Base-by-base conservation (phyloP, 1,140 invertebrate species). In the Tigriopus japonicus region DNA sequence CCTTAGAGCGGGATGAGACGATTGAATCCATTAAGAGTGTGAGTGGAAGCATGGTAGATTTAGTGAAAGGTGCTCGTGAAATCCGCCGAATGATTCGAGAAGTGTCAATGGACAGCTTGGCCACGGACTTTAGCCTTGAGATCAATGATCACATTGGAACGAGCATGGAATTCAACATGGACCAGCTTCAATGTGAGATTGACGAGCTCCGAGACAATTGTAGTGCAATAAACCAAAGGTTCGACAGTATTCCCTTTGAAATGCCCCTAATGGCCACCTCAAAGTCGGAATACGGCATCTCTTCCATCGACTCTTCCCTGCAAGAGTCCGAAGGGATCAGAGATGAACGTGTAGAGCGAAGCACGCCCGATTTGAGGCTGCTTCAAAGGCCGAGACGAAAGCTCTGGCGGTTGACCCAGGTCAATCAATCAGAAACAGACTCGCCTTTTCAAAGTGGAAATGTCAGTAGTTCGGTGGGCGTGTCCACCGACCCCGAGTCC, bases 21-120 rank as follows among this genome's bases (percentile, higher is more conserved):
- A 28, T 54, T 6, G 52, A 54, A 19, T 54, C 52, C 24, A 54
- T 54, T 54, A 23, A 14, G n/a, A 28, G 43, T 13, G 58, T 49
- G 17, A 49, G 14, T 19, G 58, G 58, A 17, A 19, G n/a, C 42
- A 59, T 59, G 58, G 28, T 59, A 28, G 58, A 59, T 19, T 15
- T 59, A 24, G 42, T 59, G n/a, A 40, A 59, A 49, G 43, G 42
- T 19, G 58, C 58, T 42, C n/a, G 58, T 7, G 58, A 59, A 17
- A 24, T 59, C 10, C 58, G 58, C 12, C 41, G 42, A n/a, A 42
- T 59, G 10, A 59, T 59, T 49, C 58, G 58, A 10, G 58, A 59
- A 28, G 43, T 17, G 12, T 59, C 58, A 19, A 7, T 59, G 5
- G 58, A 59, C 17, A 52, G 42, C 24, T 51, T 23, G 19, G 24